Base-by-base conservation (phyloP, 1,140 invertebrate genomes). In the Lethocerus indicus region DNA sequence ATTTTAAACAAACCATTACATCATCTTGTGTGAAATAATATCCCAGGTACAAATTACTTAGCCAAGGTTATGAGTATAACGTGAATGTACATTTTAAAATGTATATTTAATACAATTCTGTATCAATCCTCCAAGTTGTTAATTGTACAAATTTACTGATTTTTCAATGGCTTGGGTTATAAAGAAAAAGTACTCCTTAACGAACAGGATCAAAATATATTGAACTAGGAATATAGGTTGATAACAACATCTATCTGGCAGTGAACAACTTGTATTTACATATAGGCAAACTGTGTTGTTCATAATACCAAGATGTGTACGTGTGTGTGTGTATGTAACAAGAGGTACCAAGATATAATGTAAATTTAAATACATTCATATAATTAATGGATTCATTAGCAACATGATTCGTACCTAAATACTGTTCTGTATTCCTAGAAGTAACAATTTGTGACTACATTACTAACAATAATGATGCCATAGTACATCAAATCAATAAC, bases 401-500 rank as follows among this genome's bases (percentile, higher is more conserved):
- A 29, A 49, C 48, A 41, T 21, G n/a, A 49, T 42, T 20, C 29
- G 48, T 49, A 49, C 29, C 48, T 42, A 51, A 51, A 40, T 48
- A 48, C 36, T 48, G 32, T 36, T 39, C 42, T 28, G 26, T 32
- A 41, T 51, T 43, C 26, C 28, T 45, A 36, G n/a, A 51, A 42
- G 3, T 51, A 36, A 35, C 42, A 44, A 51, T 37, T 45, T 51
- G 27, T 51, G 41, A 44, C 50, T 51, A 51, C 35, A n/a, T 51
- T 44, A 39, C 49, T 50, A 50, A 40, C 24, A 26, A 47, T 35
- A 37, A 47, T 28, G 24, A 47, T 36, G 29, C 29, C 23, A 47
- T 37, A 25, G 35, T 25, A 47, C 45, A 37, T 36, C 25, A 47
- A 36, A 47, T 36, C 23, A 25, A 47, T 47, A 14, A 35, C 16